Evolutionary conservation across 2,113 vertebrate species (phyloP).

Genomic region (Oceanodroma tethys): DNA sequence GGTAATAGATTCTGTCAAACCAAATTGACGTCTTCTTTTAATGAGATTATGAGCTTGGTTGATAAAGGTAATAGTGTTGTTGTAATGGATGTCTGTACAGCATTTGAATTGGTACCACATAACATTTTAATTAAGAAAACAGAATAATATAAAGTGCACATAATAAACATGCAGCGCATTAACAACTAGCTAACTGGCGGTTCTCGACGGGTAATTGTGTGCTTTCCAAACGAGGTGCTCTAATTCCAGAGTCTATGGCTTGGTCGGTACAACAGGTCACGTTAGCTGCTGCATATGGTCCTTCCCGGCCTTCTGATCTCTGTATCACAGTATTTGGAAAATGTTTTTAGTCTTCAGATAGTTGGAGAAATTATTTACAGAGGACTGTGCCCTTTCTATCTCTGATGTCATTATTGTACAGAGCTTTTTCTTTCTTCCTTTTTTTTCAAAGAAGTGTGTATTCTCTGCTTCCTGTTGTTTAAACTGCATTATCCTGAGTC

Average conservation of each 20-base stretch:
- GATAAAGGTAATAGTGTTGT: background rate
- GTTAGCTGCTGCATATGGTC: accelerated
- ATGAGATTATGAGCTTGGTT: background rate
- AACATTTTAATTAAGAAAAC: background rate
- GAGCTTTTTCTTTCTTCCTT: background rate
- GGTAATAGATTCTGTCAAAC: background rate
- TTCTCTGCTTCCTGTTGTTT: background rate
- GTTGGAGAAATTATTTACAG: background rate
- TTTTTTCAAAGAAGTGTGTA: background rate
- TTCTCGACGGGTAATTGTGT: accelerated
- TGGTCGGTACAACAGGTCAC: background rate
- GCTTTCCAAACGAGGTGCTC: background rate
- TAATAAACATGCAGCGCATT: background rate
- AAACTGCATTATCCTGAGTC: background rate
- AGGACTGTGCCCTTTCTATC: background rate
- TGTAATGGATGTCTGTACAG: background rate
- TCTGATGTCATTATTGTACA: accelerated
- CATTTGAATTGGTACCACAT: background rate
- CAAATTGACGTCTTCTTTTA: background rate
- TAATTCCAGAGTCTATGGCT: accelerated
- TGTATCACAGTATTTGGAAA: accelerated
- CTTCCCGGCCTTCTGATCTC: background rate
- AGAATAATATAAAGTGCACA: background rate
- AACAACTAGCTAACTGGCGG: accelerated
- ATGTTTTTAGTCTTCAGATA: accelerated